A percentile compares a stretch with the other conserved stretches of the same genome.
These are phyloP conservation scores for Palaemon carinicauda DNA, from an alignment of 1,140 invertebrate genomes.

Conservation along the genomic window DNA sequence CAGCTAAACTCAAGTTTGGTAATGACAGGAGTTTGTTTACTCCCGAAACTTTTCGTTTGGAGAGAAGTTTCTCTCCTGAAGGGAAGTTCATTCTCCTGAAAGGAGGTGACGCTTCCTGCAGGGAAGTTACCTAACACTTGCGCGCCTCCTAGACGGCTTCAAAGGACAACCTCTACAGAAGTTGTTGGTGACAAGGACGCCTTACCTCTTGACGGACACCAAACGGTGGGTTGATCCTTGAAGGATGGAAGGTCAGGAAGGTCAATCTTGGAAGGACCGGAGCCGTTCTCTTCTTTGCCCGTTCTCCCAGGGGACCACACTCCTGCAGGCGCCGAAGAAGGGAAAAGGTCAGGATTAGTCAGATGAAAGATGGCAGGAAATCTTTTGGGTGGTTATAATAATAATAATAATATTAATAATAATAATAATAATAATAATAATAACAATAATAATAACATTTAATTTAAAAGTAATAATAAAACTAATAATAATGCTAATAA, in stretches of 20 bases:
- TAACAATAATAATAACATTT: neutral
- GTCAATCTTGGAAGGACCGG: constrained; percentile 52
- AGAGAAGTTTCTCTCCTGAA: no score
- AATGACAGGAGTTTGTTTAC: no score
- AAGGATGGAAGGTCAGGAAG: constrained; percentile 53
- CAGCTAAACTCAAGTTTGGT: no score
- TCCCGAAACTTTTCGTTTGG: no score
- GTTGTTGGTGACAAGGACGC: neutral
- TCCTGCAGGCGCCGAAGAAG: constrained; percentile 30
- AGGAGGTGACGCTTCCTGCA: no score
- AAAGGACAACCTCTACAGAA: no score
- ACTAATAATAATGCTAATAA: neutral
- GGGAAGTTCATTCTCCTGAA: no score
- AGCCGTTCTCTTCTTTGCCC: neutral
- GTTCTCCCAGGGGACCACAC: constrained; percentile 55
- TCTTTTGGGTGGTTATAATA: no score
- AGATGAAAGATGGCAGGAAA: neutral
- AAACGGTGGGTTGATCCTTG: constrained; percentile 54
- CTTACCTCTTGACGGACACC: constrained; percentile 56
- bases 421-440: neutral
- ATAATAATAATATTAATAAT: neutral
- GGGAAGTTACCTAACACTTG: no score
- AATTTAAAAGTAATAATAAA: no score
- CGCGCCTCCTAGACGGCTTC: no score
- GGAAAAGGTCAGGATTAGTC: neutral